phyloP scores from a whole-genome alignment of 2,797 vertebrate species.

The Leuciscus waleckii region DNA sequence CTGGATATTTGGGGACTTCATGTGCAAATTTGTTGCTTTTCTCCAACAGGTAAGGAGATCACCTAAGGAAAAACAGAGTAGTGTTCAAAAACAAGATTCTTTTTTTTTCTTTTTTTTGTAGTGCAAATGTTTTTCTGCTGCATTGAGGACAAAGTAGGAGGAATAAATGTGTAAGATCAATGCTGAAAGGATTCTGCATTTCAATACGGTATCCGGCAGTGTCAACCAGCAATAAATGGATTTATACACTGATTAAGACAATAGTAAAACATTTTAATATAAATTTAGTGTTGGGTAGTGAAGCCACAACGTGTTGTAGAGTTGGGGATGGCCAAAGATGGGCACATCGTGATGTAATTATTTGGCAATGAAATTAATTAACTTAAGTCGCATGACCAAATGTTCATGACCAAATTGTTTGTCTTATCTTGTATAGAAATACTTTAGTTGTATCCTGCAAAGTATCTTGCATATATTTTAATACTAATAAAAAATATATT shows the following conservation, averaged over 20 bases:
- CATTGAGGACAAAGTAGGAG: neutral
- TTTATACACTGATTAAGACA: conserved; percentile 5
- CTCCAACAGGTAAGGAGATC: conserved; percentile 79
- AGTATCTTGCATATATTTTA: neutral
- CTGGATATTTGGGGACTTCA: conserved; percentile 87
- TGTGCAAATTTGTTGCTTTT: conserved; percentile 87
- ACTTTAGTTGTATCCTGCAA: neutral
- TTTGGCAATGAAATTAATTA: neutral
- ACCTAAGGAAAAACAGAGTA: neutral
- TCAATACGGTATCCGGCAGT: neutral
- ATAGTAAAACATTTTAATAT: conserved; percentile 4
- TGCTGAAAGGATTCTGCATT: neutral
- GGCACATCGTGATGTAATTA: neutral
- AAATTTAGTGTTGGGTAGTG: neutral
- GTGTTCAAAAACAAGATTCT: neutral
- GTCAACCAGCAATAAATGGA: conserved; percentile 1
- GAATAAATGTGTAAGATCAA: neutral
- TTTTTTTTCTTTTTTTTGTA: neutral
- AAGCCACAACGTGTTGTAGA: neutral
- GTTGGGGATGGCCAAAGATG: neutral
- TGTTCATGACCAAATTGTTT: conserved; percentile 1
- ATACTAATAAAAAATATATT: neutral
- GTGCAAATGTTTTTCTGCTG: neutral
- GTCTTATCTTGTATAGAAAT: neutral
- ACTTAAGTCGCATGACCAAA: neutral